phyloP scores from a whole-genome alignment of 2,113 vertebrate genomes.

The Dissostichus mawsoni region DNA sequence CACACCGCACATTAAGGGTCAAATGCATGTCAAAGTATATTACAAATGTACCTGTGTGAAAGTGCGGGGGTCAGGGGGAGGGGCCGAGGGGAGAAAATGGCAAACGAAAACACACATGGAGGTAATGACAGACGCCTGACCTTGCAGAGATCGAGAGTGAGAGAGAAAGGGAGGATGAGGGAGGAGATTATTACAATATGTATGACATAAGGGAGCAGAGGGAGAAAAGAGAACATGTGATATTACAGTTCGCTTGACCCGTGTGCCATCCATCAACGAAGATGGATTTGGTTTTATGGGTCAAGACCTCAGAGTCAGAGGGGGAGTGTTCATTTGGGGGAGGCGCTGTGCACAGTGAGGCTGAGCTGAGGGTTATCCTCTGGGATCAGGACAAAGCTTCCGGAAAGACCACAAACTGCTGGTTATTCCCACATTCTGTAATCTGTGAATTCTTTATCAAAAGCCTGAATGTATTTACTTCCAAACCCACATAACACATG shows the following conservation, averaged over 20 bases:
- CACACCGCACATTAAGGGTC: constrained; percentile 49
- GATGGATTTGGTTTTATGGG: not conserved
- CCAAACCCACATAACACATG: too few species aligned
- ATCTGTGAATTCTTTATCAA: not conserved
- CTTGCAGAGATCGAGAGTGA: constrained; percentile 30
- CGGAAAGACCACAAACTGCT: too few species aligned
- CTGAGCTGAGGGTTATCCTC: not conserved
- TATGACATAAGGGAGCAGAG: not conserved
- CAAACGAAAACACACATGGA: constrained; percentile 1
- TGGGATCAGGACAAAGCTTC: not conserved
- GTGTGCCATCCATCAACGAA: not conserved
- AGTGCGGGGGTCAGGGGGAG: not conserved
- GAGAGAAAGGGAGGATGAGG: not conserved
- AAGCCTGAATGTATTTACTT: too few species aligned
- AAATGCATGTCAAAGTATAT: constrained; percentile 28
- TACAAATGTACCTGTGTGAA: not conserved
- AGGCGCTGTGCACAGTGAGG: not conserved
- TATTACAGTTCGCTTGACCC: not conserved
- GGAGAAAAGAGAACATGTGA: constrained; percentile 4
- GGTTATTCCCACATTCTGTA: not conserved
- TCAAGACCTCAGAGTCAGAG: not conserved
- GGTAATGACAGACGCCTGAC: constrained; percentile 25
- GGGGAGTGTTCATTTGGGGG: not conserved
- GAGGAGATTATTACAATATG: constrained; percentile 1
- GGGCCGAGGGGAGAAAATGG: not conserved